Evolutionary conservation across 2,113 vertebrate genomes (phyloP), one percentile per base, ranked within the genome.

Genomic region (Leucoraja erinaceus): DNA sequence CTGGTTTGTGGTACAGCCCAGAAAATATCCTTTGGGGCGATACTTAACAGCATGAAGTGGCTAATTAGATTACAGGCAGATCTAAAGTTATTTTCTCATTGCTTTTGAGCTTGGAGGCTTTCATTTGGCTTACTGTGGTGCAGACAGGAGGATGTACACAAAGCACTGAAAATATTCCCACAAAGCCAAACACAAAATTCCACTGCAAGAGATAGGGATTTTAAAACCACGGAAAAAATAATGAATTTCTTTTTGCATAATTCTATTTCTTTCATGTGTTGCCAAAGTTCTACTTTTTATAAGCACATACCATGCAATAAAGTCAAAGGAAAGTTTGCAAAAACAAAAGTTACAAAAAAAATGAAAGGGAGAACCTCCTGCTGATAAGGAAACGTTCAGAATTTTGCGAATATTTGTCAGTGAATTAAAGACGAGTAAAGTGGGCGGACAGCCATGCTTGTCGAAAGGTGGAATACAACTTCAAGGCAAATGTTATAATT

Each of bases 51-150:
- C 20, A 54, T 72, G 68, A 91, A 74, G 63, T 47, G 90, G 68
- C 90, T 47, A 88, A 88, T 88, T 63, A 88, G 83, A 88, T 63
- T 88, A 88, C 14, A 88, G 83, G 83, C 59, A 33, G 59, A 66
- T 63, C 59, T 63, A 88, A 88, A 88, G 59, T 63, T 66, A 66
- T 59, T 11, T 88, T 5, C 56, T 63, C 59, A 31, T 16, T 88
- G 83, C 59, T 61, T n/a, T n/a, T 88, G 59, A 88, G 59, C 59
- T 33, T 28, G 28, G 33, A 31, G 59, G 83, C 28, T 88, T 88
- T 56, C 47, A 83, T 28, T 83, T 83, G 47, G 56, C 2, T 28
- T 63, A 63, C 56, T 31, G 25, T 33, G 81, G 81, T 86, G 28
- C 25, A 84, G 56, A 63, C 28, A 31, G 28, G n/a, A 88, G 28